Evolutionary conservation across 2,888 invertebrate genomes (phyloP).

Genomic region (Taphrorychus bicolor): DNA sequence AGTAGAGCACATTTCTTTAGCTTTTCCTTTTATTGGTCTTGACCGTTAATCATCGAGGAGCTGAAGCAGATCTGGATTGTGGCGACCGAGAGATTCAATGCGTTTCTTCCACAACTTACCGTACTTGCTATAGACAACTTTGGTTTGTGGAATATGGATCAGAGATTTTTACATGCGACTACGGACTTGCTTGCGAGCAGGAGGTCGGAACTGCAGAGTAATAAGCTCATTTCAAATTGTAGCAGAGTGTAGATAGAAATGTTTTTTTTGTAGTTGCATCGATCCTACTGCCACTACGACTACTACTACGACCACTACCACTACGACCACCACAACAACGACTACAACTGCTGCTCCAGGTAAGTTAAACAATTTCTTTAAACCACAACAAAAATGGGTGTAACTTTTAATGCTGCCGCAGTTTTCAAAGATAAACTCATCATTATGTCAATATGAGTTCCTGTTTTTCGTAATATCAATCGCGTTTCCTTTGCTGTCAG

Average conservation of each 20-base stretch:
- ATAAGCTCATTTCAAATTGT: too few relatives aligned
- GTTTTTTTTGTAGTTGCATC: background rate
- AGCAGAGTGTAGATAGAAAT: too few relatives aligned
- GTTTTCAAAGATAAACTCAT: too few relatives aligned
- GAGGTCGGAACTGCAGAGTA: slow-evolving; percentile 16
- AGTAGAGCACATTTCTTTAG: too few relatives aligned
- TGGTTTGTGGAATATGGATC: background rate
- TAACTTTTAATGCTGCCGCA: too few relatives aligned
- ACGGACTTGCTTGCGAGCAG: slow-evolving; percentile 14
- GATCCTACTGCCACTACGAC: slow-evolving; percentile 10
- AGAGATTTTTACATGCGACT: slow-evolving; percentile 2
- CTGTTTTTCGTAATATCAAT: background rate
- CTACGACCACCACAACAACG: slow-evolving; percentile 11
- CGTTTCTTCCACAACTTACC: slow-evolving; percentile 14
- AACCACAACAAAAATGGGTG: too few relatives aligned
- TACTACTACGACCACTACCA: slow-evolving; percentile 11
- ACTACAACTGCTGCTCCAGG: slow-evolving; percentile 20
- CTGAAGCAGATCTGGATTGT: background rate
- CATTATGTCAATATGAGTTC: too few relatives aligned
- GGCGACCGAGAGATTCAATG: slow-evolving; percentile 16
- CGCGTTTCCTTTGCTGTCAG: slow-evolving; percentile 8
- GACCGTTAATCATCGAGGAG: background rate
- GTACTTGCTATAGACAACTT: slow-evolving; percentile 7
- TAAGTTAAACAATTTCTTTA: too few relatives aligned
- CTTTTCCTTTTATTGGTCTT: background rate